Evolutionary conservation across 2,888 invertebrate genomes (phyloP), one percentile per base, ranked within the genome.

Genomic region (Pristionchus arcanus): DNA sequence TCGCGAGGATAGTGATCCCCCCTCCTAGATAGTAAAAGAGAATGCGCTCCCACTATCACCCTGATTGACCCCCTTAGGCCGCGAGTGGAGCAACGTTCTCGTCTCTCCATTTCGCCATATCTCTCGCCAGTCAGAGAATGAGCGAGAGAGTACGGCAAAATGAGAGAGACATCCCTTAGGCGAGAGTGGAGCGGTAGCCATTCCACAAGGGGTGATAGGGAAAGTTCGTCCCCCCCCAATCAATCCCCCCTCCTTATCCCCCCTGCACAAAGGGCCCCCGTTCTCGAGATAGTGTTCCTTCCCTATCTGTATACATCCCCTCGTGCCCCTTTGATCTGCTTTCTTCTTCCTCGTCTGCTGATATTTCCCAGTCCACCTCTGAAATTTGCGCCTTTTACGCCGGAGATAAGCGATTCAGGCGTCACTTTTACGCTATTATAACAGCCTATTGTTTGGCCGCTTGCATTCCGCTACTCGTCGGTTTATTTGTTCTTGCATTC

Each of bases 1-100:
- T 49, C 42, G 42, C 1, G 42, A 13, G 42, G 42, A 49, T n/a
- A 63, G 63, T 63, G 63, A 63, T 63, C 63, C 63, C 77, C 74
- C 7, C 34, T 42, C 77, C 21, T 28, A 16, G 74, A 28, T 37
- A 81, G 74, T 28, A 77, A 34, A 37, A 21, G 34, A 74, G 74
- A 74, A 25, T 42, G 74, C n/a, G 74, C 37, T 0, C 74, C 81
- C 81, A n/a, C n/a, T 81, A 81, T 81, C 81, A 81, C 49, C 77
- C 77, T 77, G 42, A 81, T 81, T 81, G 81, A 81, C 81, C 81
- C 81, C 81, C 19, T 81, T 81, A 34, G 71, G 25, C 28, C 42
- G n/a, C n/a, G 42, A 49, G 11, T 49, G 42, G 42, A 49, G 42
- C 42, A 49, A 49, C 13, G 42, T 49, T 49, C 42, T 49, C 42